Percentiles rank a stretch among this genome's conserved stretches.
Evolutionary conservation across 1,140 invertebrate species (phyloP).

Genomic region (Asbolus verrucosus): DNA sequence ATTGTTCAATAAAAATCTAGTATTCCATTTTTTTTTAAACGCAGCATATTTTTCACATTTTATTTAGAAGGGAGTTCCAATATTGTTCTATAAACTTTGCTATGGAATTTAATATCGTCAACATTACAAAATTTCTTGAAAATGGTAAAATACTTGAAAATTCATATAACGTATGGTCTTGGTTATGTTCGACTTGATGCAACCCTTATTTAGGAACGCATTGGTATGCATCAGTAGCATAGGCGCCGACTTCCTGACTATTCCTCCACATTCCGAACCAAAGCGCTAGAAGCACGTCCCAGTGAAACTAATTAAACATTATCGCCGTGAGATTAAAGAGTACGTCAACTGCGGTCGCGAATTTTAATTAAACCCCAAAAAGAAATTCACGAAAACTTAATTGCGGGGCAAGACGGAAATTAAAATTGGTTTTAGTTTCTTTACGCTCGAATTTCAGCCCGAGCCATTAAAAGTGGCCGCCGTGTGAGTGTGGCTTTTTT

Average conservation of each 20-base stretch:
- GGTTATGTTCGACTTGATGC: no score
- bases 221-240: no score
- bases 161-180: no score
- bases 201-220: no score
- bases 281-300: not conserved
- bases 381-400: not conserved
- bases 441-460: not conserved
- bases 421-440: conserved; percentile 20
- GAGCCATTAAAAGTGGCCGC: not conserved
- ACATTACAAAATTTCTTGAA: no score
- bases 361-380: conserved; percentile 15
- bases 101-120: no score
- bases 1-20: no score
- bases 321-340: not conserved
- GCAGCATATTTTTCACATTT: no score
- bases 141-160: no score
- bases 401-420: not conserved
- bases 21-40: no score
- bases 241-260: conserved; percentile 9
- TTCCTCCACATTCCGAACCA: conserved; percentile 15
- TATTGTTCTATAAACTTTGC: no score
- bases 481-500: not conserved
- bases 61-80: no score
- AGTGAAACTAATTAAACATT: conserved; percentile 8
- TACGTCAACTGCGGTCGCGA: not conserved